Evolutionary conservation across 2,888 invertebrate species (phyloP).

Genomic region (Caenorhabditis plicata): DNA sequence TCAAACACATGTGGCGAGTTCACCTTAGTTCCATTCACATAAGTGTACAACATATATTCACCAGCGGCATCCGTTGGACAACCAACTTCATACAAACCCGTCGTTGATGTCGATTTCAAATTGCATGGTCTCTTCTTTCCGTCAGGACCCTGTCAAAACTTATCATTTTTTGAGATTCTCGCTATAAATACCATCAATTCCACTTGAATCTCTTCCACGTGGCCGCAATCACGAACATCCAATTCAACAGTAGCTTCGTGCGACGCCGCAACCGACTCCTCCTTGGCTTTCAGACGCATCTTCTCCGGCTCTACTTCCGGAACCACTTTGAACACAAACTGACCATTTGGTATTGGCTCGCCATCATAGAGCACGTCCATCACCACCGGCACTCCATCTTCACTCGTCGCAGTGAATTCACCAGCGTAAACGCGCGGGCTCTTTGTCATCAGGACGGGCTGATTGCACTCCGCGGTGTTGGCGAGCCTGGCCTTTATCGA

Average conservation of each 20-base stretch:
- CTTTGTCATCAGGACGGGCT: conserved; percentile 14
- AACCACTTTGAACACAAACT: conserved; percentile 10
- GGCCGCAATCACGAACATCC: conserved; percentile 42
- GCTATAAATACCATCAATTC: conserved; percentile 16
- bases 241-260: conserved; percentile 17
- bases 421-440: conserved; percentile 31
- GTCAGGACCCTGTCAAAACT: conserved; percentile 39
- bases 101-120: conserved; percentile 9
- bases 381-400: conserved; percentile 27
- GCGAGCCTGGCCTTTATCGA: conserved; percentile 27
- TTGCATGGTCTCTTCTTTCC: conserved; percentile 28
- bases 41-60: conserved; percentile 25
- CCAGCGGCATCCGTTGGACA: conserved; percentile 37
- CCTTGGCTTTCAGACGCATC: conserved; percentile 6
- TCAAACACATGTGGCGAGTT: conserved; percentile 6
- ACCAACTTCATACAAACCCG: conserved; percentile 24
- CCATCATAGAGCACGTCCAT: conserved; percentile 40
- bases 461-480: neutral
- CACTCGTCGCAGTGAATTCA: conserved; percentile 28
- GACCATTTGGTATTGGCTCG: conserved; percentile 26
- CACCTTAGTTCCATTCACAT: conserved; percentile 27
- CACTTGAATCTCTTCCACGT: conserved; percentile 29
- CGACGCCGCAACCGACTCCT: neutral
- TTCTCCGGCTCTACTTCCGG: conserved; percentile 31
- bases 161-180: neutral